phyloP scores from a whole-genome alignment of 2,797 vertebrate genomes.

The Xiphophorus birchmanni region DNA sequence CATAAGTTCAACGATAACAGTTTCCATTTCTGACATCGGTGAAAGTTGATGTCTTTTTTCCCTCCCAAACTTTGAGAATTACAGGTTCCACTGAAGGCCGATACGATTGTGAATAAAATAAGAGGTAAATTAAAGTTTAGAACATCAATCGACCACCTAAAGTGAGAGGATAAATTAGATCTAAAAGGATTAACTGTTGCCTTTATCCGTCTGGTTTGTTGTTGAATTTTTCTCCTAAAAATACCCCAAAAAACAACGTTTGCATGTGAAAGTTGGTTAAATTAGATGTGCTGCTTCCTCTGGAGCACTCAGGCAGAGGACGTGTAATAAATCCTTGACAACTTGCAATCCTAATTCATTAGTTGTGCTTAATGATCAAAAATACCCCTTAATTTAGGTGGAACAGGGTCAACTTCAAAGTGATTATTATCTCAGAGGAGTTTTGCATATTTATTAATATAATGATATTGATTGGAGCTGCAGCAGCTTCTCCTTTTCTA shows the following conservation, averaged over 20 bases:
- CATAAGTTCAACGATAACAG: neutral
- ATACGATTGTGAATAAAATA: neutral
- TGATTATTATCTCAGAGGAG: slow-evolving; percentile 6
- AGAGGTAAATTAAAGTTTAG: neutral
- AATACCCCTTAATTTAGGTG: slow-evolving; percentile 1
- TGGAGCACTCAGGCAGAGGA: neutral
- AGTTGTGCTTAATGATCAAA: slow-evolving; percentile 3
- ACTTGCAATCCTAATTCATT: neutral
- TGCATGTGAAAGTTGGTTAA: neutral
- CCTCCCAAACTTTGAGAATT: neutral
- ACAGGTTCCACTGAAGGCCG: neutral
- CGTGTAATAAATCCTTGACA: slow-evolving; percentile 11
- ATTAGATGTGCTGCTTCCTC: neutral
- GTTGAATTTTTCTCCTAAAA: neutral
- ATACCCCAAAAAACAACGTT: neutral
- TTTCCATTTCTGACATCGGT: neutral
- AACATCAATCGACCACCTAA: neutral
- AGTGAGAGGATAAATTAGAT: neutral
- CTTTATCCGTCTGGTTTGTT: neutral
- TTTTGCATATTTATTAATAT: slow-evolving; percentile 12
- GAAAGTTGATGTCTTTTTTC: no score
- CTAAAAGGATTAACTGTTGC: neutral
- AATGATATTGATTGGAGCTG: slow-evolving; percentile 15
- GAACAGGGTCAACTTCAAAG: neutral
- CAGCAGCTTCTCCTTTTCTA: neutral